Percentiles rank a stretch among this genome's conserved stretches.
These are phyloP conservation scores for Leptothorax acervorum DNA, from an alignment of 2,888 invertebrate genomes.

Conservation along the genomic window DNA sequence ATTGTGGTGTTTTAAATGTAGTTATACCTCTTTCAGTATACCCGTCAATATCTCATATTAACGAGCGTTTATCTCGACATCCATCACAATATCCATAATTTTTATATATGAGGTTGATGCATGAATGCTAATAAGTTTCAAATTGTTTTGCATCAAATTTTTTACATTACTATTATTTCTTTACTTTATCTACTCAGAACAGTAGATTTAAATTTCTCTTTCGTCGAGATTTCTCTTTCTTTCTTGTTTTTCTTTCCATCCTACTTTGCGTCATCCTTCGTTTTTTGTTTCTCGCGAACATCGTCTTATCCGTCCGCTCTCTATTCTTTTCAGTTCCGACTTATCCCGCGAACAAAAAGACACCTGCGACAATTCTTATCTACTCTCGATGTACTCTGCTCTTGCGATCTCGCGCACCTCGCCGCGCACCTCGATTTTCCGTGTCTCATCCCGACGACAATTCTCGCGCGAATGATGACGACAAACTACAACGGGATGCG, in stretches of 20 bases:
- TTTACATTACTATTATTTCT: background rate
- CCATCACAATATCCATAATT: background rate
- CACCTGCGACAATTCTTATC: constrained; percentile 42
- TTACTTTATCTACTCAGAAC: background rate
- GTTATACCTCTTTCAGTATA: background rate
- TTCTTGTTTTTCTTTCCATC: background rate
- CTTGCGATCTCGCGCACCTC: background rate
- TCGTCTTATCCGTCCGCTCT: constrained; percentile 18
- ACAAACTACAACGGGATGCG: constrained; percentile 64
- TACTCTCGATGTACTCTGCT: constrained; percentile 39
- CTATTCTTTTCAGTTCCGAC: constrained; percentile 32
- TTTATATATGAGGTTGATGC: background rate
- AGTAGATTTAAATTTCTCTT: constrained; percentile 9
- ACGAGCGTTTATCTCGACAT: background rate
- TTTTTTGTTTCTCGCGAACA: constrained; percentile 10
- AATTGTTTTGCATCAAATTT: too few species aligned
- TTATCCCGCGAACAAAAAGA: constrained; percentile 49
- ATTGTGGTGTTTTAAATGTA: background rate
- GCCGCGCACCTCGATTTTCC: constrained; percentile 20
- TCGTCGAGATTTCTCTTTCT: background rate
- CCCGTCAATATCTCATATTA: background rate
- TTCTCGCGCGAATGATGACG: constrained; percentile 64
- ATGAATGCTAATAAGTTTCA: background rate
- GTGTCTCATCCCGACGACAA: constrained; percentile 30
- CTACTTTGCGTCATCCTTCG: background rate